Evolutionary conservation across 2,888 invertebrate genomes (phyloP), one percentile per base, ranked within the genome.

Genomic region (Geotrupes spiniger): DNA sequence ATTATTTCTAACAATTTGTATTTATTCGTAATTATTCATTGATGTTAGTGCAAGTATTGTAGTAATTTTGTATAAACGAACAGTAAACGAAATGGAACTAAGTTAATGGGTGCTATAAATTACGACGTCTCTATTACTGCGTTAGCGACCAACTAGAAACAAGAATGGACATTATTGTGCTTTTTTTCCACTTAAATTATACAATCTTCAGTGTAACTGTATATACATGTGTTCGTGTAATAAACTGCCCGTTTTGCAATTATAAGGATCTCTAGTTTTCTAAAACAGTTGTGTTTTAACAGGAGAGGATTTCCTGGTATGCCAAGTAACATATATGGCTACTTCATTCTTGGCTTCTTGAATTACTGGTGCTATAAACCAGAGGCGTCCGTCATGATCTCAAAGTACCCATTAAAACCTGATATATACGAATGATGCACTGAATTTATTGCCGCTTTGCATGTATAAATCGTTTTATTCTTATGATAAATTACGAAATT

Each of bases 341-440:
- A 33, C 33, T 15, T 33, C 33, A 33, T 33, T 33, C 33, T 33
- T 33, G 15, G 33, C 11, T 33, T 15, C 33, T 33, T 40, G 40
- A 40, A 47, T 52, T 42, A 46, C 29, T 43, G 42, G 38, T 43
- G 15, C 42, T 49, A 47, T 43, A 49, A 48, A 47, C 37, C 39
- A 45, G 44, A 46, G 37, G 26, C 45, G 43, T 48, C 46, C 48
- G 48, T 47, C 48, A 51, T 53, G 41, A 51, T 17, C 28, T 46
- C 40, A 50, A 53, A 48, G 26, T 42, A 51, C 42, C 48, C 40
- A 51, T 53, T 51, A 51, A 53, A 45, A 25, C 33, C 37, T 49
- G 40, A 52, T 46, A 43, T 39, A 46, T 49, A 49, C 46, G 46
- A 52, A 46, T 48, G 51, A 53, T 45, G 51, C 26, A 46, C 49